Evolutionary conservation across 1,140 invertebrate genomes (phyloP).

Genomic region (Teleopsis dalmanni): DNA sequence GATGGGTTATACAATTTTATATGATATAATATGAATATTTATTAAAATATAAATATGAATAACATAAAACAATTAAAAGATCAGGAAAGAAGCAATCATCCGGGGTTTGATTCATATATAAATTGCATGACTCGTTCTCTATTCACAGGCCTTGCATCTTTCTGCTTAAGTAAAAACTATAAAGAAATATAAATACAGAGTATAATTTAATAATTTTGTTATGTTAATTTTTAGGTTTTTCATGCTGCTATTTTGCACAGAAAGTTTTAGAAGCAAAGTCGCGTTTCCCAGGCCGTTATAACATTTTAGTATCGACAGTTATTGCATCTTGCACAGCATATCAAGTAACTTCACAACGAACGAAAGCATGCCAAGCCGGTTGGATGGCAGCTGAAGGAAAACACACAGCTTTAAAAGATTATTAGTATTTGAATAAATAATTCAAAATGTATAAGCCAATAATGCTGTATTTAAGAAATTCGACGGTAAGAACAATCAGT

Average conservation of each 20-base stretch:
- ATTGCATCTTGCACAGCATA: slow-evolving; percentile 38
- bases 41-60: slow-evolving; percentile 37
- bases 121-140: slow-evolving; percentile 50
- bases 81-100: slow-evolving; percentile 45
- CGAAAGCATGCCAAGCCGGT: slow-evolving; percentile 45
- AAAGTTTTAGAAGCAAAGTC: slow-evolving; percentile 38
- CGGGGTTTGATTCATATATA: slow-evolving; percentile 48
- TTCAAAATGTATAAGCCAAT: background rate
- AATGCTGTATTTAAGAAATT: background rate
- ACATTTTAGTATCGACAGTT: slow-evolving; percentile 42
- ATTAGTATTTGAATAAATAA: no score
- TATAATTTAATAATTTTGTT: slow-evolving; percentile 26
- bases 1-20: no score
- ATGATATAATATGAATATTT: no score
- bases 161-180: slow-evolving; percentile 43
- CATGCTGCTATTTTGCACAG: slow-evolving; percentile 44
- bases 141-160: slow-evolving; percentile 46
- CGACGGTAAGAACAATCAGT: background rate
- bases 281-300: slow-evolving; percentile 40
- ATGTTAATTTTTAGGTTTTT: slow-evolving; percentile 42
- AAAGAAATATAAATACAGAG: background rate
- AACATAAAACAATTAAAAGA: slow-evolving; percentile 43
- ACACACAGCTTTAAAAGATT: slow-evolving; percentile 44
- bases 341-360: slow-evolving; percentile 41
- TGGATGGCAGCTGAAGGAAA: slow-evolving; percentile 48